These are phyloP conservation scores for Andrena hattorfiana DNA, from an alignment of 2,888 invertebrate species.

Conservation along the genomic window DNA sequence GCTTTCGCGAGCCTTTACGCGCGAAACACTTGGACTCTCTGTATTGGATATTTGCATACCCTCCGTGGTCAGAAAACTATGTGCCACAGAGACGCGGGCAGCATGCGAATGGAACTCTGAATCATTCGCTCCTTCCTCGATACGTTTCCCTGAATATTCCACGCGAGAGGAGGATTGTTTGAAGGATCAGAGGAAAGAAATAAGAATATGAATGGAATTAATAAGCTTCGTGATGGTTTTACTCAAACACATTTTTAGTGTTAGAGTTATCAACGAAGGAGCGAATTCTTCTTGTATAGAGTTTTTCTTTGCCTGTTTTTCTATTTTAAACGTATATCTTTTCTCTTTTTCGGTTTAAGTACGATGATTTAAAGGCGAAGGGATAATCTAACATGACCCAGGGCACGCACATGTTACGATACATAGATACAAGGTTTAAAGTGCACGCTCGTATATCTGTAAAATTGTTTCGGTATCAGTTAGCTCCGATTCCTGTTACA, in stretches of 20 bases:
- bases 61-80: conserved; percentile 63
- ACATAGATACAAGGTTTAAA: conserved; percentile 21
- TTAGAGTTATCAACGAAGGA: no score
- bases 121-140: conserved; percentile 22
- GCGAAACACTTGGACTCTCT: conserved; percentile 34
- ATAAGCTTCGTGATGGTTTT: no score
- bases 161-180: no score
- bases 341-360: neutral
- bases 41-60: conserved; percentile 62
- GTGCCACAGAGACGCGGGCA: conserved; percentile 38
- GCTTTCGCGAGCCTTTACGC: conserved; percentile 46
- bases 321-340: neutral
- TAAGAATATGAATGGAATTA: no score
- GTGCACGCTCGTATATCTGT: conserved; percentile 26
- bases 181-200: no score
- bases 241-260: no score
- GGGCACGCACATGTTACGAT: neutral
- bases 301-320: neutral
- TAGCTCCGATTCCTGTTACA: conserved; percentile 33
- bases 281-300: no score
- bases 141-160: neutral
- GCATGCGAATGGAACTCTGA: conserved; percentile 45
- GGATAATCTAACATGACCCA: neutral
- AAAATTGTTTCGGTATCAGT: conserved; percentile 48
- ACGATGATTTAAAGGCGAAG: conserved; percentile 7